A percentile compares a stretch with the other conserved stretches of the same genome.
Conservation (phyloP, 2,888 invertebrate species). For the Aplocera efformata region DNA sequence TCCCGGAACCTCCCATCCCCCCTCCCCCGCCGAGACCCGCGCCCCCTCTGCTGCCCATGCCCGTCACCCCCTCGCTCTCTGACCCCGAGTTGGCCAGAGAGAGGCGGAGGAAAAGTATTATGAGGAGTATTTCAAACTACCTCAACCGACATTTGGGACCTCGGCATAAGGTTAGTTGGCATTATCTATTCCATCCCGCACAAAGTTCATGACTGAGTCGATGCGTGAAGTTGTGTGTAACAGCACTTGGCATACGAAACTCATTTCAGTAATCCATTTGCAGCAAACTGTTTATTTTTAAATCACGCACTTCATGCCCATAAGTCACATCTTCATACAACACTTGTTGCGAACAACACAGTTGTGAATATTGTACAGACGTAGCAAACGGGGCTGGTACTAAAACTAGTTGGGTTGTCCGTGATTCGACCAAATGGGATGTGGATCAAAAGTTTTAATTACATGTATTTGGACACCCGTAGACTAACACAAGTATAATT, state of each 20-base stretch:
- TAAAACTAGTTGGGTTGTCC: constrained; percentile 22
- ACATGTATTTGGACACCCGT: constrained; percentile 46
- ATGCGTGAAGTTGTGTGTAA: constrained; percentile 7
- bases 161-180: constrained; percentile 76
- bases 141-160: constrained; percentile 87
- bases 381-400: constrained; percentile 17
- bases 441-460: constrained; percentile 17
- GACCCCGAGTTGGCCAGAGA: constrained; percentile 79
- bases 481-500: constrained; percentile 73
- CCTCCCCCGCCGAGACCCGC: constrained; percentile 46
- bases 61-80: constrained; percentile 73
- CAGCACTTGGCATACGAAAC: constrained; percentile 4
- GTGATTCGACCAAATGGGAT: constrained; percentile 20
- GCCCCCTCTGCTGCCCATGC: constrained; percentile 49
- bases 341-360: constrained; percentile 7
- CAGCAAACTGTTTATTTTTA: too few relatives aligned
- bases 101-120: constrained; percentile 89
- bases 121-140: constrained; percentile 91
- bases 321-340: too few relatives aligned
- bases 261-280: neutral
- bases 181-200: neutral
- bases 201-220: constrained; percentile 11
- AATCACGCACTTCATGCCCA: too few relatives aligned
- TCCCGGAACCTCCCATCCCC: constrained; percentile 35
- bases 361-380: constrained; percentile 46